Evolutionary conservation across 2,797 vertebrate genomes (phyloP).

Genomic region (Artibeus jamaicensis): DNA sequence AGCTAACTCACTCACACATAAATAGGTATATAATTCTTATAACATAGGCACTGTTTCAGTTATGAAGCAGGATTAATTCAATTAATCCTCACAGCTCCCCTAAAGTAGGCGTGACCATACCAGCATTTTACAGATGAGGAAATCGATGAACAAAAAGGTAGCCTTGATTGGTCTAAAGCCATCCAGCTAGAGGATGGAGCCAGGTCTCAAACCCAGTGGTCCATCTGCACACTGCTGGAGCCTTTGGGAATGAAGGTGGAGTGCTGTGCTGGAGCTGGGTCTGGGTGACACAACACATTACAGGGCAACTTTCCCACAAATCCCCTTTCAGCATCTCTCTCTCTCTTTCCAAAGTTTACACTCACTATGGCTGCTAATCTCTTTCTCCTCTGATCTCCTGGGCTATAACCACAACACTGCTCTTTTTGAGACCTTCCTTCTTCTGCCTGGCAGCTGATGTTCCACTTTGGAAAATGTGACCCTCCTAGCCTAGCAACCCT

Average conservation of each 20-base stretch:
- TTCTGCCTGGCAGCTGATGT: not conserved
- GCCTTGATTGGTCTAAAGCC: not conserved
- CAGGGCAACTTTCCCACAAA: not conserved
- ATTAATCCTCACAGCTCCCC: not conserved
- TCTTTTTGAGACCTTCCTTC: not conserved
- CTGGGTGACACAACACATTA: not conserved
- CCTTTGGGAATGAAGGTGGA: not conserved
- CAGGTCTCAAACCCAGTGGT: not conserved
- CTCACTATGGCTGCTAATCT: not conserved
- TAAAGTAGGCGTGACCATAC: not conserved
- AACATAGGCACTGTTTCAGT: not conserved
- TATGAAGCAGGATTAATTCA: not conserved
- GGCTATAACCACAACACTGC: rapidly evolving
- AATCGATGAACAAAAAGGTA: not conserved
- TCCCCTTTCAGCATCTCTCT: not conserved
- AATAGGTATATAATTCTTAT: not conserved
- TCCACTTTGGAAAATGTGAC: not conserved
- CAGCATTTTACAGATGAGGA: not conserved
- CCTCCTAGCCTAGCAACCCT: not conserved
- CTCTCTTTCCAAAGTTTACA: not conserved
- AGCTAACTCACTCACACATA: not conserved
- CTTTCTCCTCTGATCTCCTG: not conserved
- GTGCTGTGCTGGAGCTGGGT: not conserved
- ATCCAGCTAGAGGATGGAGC: not conserved
- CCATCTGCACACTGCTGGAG: not conserved